Percentiles rank a stretch among this genome's conserved stretches.
These are phyloP conservation scores for Rhinopomastus cyanomelas DNA, from an alignment of 2,113 vertebrate species.

Conservation along the genomic window DNA sequence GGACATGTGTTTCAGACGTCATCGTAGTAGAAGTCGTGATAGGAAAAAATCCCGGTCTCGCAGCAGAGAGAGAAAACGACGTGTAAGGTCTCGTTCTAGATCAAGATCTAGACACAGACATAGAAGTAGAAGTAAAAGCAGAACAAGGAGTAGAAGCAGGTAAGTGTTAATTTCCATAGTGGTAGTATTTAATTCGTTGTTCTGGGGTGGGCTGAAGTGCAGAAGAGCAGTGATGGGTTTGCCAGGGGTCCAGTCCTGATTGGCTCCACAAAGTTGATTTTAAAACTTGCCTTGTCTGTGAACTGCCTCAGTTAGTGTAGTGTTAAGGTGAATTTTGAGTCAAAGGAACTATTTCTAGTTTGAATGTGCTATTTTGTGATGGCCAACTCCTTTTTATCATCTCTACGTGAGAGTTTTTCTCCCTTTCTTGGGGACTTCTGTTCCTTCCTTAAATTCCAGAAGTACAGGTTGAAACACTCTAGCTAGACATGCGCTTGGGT, in stretches of 20 bases:
- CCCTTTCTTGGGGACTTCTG: not conserved
- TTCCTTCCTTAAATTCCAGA: not conserved
- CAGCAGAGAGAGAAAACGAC: slow-evolving; percentile 90
- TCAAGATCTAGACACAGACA: slow-evolving; percentile 91
- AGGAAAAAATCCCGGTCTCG: slow-evolving; percentile 87
- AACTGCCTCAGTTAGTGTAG: not conserved
- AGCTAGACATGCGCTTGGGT: not conserved
- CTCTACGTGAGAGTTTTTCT: not conserved
- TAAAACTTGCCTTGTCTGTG: not conserved
- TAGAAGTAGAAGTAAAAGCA: slow-evolving; percentile 88
- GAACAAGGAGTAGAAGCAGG: slow-evolving; percentile 94
- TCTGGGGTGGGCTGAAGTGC: not conserved
- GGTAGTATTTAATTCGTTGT: rapidly evolving
- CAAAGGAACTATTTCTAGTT: not conserved
- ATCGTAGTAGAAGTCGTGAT: slow-evolving; percentile 91
- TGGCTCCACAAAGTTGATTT: not conserved
- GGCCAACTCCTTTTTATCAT: not conserved
- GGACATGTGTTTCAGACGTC: slow-evolving; percentile 77
- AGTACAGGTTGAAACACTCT: not conserved
- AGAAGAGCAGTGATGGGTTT: not conserved
- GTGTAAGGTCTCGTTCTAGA: slow-evolving; percentile 85
- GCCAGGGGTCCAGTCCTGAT: not conserved
- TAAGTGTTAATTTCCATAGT: slow-evolving; percentile 5
- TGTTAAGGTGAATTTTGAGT: not conserved
- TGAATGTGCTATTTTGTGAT: not conserved